Evolutionary conservation across 2,797 vertebrate genomes (phyloP), one percentile per base, ranked within the genome.

Genomic region (Amphiprion clarkii): DNA sequence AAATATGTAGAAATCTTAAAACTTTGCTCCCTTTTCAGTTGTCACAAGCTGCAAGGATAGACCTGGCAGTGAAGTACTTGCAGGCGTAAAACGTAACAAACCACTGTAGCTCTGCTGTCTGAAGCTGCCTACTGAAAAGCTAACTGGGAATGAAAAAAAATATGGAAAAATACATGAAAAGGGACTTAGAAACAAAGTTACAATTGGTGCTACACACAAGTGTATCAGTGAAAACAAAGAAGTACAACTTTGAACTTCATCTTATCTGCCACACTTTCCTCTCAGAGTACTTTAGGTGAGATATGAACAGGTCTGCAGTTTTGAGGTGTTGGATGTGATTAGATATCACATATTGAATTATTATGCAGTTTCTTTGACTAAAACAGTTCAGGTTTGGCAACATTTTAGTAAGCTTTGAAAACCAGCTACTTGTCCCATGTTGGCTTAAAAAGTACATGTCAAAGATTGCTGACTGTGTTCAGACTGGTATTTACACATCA

Each of bases 1-100:
- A 67, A 76, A 74, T 9, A 0, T 6, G 63, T 62, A 62, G 31
- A 63, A 56, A 67, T 58, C 51, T 79, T 48, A 46, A 72, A 89
- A 84, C 74, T 75, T 72, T 78, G 58, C 33, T 68, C n/a, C 17
- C 7, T 6, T 63, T 54, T 54, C 36, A 33, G 54, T 27, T 63
- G 55, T 52, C 54, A 75, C 11, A 10, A 68, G 29, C 54, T 6
- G 23, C 23, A 72, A 55, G 49, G 23, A 55, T 46, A 31, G 27
- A 19, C 42, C 27, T n/a, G 8, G 2, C 23, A 17, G 5, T 3
- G 21, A 36, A 16, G 5, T 36, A 55, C 67, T 55, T 9, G 11
- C 10, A 57, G 21, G 36, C 61, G 58, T 48, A 62, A 40, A 27
- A 40, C 46, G 23, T 31, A 56, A 64, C 51, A 51, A 60, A 63